Base-by-base conservation (phyloP, 2,888 invertebrate genomes). In the Scaptomyza reducta region DNA sequence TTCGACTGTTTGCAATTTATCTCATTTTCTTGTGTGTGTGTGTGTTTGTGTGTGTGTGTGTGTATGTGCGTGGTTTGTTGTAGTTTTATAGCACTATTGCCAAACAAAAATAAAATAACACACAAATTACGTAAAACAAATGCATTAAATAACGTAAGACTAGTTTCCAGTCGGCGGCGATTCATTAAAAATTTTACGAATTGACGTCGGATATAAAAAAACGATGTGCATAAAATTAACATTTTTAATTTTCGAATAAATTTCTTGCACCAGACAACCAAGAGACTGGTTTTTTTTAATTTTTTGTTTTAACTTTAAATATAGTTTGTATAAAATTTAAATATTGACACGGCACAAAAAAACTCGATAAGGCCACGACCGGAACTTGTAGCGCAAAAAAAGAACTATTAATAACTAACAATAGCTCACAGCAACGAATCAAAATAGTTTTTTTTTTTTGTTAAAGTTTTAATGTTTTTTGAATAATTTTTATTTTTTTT, bases 161-260 rank as follows among this genome's bases (percentile, higher is more conserved):
- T 47, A 42, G 38, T 25, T 56, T 67, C 62, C 62, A 73, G 67
- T 14, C 10, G 31, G 3, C 47, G 16, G 0, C 4, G 25, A 14
- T 33, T 29, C 25, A 47, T 45, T 22, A n/a, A 31, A 53, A 53
- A 27, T 7, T 55, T 50, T 13, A 13, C 38, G 33, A 42, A 54
- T 66, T 74, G 56, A 73, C 68, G 64, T 59, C 50, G 47, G 33
- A 27, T n/a, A 46, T 40, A 14, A 16, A 53, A 40, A 56, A 45
- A 40, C 67, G 73, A 77, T 72, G 64, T 72, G 87, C 78, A 84
- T 73, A 80, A 84, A 84, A 86, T 84, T 85, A 50, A 46, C 58
- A 61, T 69, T 69, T 14, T 33, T 49, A 31, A 46, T 71, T 58
- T 40, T 18, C 40, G 49, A 47, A 68, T 45, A 18, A 38, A 61